Percentiles rank a stretch among this genome's conserved stretches.
Evolutionary conservation across 2,888 invertebrate genomes (phyloP).

Genomic region (Proisotoma minuta): DNA sequence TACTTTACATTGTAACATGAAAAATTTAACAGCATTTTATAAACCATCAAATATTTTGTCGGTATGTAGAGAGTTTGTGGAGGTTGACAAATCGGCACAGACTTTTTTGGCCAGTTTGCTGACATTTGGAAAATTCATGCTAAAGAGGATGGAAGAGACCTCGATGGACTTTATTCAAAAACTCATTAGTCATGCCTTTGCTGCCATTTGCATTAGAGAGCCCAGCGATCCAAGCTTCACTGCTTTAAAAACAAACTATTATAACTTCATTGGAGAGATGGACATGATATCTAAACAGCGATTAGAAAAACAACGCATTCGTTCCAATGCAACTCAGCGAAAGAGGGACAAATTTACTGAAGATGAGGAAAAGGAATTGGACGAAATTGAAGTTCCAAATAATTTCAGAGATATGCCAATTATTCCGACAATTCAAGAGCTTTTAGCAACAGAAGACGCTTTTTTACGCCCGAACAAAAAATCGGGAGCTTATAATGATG

Average conservation of each 20-base stretch:
- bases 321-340: neutral
- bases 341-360: constrained; percentile 20
- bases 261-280: constrained; percentile 12
- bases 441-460: constrained; percentile 46
- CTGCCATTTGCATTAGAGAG: neutral
- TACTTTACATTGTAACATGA: too few relatives aligned
- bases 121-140: constrained; percentile 14
- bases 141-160: constrained; percentile 19
- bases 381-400: constrained; percentile 27
- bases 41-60: too few relatives aligned
- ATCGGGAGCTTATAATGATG: constrained; percentile 60
- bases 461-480: constrained; percentile 60
- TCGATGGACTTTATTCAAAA: constrained; percentile 19
- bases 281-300: constrained; percentile 1
- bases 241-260: constrained; percentile 10
- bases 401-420: constrained; percentile 34
- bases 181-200: constrained; percentile 19
- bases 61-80: constrained; percentile 8
- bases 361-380: constrained; percentile 18
- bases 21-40: too few relatives aligned
- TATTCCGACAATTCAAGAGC: constrained; percentile 31
- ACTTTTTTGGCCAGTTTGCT: constrained; percentile 18
- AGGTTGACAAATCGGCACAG: constrained; percentile 16
- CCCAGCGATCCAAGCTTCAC: neutral
- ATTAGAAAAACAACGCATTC: constrained; percentile 4